Percentiles rank a stretch among this genome's conserved stretches.
Conservation (phyloP, 2,113 vertebrate species). For the Piliocolobus tephrosceles region DNA sequence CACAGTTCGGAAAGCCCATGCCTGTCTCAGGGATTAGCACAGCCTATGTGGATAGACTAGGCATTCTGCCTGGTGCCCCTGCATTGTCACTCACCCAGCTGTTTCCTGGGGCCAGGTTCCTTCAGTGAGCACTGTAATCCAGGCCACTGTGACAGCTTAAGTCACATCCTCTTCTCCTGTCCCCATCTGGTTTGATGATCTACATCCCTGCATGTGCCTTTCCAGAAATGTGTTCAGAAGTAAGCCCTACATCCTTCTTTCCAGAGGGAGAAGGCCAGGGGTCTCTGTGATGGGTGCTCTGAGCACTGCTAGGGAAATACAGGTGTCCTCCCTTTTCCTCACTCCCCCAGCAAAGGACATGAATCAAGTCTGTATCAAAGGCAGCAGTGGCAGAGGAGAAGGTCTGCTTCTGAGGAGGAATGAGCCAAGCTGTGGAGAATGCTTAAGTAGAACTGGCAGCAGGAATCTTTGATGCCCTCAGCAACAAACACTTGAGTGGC, state of each 20-base stretch:
- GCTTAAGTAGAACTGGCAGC: conserved; percentile 59
- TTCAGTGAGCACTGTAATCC: neutral
- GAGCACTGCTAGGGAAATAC: neutral
- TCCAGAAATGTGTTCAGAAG: neutral
- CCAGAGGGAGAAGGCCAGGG: neutral
- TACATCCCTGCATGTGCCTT: neutral
- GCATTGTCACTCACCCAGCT: neutral
- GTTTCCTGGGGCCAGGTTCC: neutral
- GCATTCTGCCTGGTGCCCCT: neutral
- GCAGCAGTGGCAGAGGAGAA: neutral
- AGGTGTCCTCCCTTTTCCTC: neutral
- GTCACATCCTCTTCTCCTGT: neutral
- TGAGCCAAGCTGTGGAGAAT: conserved; percentile 44
- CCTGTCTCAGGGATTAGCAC: neutral
- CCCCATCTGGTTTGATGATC: neutral
- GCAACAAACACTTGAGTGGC: conserved; percentile 66
- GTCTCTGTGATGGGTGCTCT: neutral
- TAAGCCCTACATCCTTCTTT: neutral
- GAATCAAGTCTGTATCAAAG: conserved; percentile 43
- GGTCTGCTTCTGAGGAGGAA: neutral
- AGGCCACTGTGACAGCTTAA: neutral
- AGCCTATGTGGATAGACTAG: neutral
- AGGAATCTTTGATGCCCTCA: conserved; percentile 60
- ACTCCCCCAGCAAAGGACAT: neutral
- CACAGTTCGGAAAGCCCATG: neutral